Base-by-base conservation (phyloP, 2,797 vertebrate genomes). In the Uromys caudimaculatus region DNA sequence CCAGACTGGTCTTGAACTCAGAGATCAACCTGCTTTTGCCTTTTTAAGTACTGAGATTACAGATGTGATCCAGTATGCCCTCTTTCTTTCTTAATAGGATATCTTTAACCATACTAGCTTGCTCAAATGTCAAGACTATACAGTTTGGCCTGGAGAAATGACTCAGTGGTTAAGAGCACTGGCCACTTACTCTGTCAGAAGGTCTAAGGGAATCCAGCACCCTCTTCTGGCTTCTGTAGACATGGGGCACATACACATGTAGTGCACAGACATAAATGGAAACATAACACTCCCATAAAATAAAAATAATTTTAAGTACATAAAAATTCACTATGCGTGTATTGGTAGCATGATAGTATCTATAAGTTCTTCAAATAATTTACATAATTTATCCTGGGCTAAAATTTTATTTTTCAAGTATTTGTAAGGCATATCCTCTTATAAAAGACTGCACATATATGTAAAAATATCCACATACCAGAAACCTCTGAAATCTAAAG, bases 351-450 rank as follows among this genome's bases (percentile, higher is more conserved):
- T 94, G 44, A 29, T 69, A 93, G 21, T 64, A 58, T 81, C 73
- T 84, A 16, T 95, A 86, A 50, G 95, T 95, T 88, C 52, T 94
- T 94, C 27, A 83, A 52, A 86, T 94, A 54, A 89, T 89, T 95
- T 86, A 32, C 21, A 71, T 89, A 84, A 73, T 90, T 90, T 92
- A 84, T 29, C 58, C n/a, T 93, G 38, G 11, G 41, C 21, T 88
- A 81, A 90, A 95, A 85, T 83, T 92, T 78, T 71, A 58, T 97
- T 90, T 90, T 89, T 56, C 44, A 79, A 89, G 71, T 93, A 16
- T 85, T 92, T 47, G 52, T 93, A 69, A 96, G 85, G 10, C 27
- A 27, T 90, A 29, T 82, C 54, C 5, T 82, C 19, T 88, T 27
- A 71, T 71, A 75, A 56, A 88, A 73, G 21, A 41, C 64, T 23